phyloP scores from a whole-genome alignment of 2,888 invertebrate species.

The Pseudococcus viburni region DNA sequence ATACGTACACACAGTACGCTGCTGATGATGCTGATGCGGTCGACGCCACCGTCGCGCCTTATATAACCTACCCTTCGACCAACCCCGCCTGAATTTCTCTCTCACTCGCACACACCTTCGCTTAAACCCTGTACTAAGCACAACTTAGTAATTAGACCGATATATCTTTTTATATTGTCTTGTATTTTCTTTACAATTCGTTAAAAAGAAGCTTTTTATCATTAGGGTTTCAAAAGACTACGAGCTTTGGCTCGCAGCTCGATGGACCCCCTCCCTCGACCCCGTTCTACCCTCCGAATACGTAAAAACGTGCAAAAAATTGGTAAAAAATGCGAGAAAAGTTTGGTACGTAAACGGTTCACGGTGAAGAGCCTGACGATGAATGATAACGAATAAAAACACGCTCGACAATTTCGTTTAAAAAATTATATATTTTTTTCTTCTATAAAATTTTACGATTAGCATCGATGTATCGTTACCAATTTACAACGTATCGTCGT shows the following conservation, averaged over 20 bases:
- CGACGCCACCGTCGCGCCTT: not conserved
- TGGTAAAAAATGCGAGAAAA: too few species aligned
- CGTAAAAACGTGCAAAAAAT: not conserved
- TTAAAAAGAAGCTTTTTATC: constrained; percentile 66
- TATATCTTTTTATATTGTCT: constrained; percentile 67
- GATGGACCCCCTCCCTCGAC: not conserved
- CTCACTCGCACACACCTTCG: constrained; percentile 37
- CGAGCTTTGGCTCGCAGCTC: not conserved
- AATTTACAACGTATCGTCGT: not conserved
- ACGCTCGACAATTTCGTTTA: not conserved
- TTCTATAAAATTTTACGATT: constrained; percentile 8
- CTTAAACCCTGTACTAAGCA: constrained; percentile 62
- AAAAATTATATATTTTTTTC: constrained; percentile 4
- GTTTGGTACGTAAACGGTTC: too few species aligned
- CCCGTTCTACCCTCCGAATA: not conserved
- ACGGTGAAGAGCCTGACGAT: not conserved
- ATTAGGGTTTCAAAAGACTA: constrained; percentile 56
- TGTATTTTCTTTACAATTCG: constrained; percentile 66
- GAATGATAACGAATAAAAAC: not conserved
- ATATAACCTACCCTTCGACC: not conserved
- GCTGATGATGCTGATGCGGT: not conserved
- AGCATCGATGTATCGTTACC: not conserved
- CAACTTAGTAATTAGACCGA: constrained; percentile 67
- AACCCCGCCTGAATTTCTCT: not conserved
- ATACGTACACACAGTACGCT: constrained; percentile 11